Base-by-base conservation (phyloP, 2,888 invertebrate genomes). In the Tachina fera region DNA sequence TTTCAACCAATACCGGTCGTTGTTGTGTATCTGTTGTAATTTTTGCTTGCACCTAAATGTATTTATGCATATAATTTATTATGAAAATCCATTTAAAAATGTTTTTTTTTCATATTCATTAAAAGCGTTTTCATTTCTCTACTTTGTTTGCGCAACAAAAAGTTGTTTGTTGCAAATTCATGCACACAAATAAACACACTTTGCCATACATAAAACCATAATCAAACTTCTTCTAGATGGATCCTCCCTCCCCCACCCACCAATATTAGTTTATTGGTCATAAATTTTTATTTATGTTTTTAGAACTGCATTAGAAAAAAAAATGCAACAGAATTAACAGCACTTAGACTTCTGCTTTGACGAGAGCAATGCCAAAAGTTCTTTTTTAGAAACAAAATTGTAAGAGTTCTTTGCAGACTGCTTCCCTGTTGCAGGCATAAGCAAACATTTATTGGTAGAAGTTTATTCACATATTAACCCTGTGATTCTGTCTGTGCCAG, bases 41-140 rank as follows among this genome's bases (percentile, higher is more conserved):
- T 49, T 47, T 53, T 39, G 13, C 43, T 43, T 22, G 56, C 45
- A 31, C 47, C 31, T 31, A 19, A 14, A 74, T 61, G 14, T 16
- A 63, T 39, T 65, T 58, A 39, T 60, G 10, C 41, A 74, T 53
- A 75, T 78, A 78, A 82, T 82, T 85, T 85, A 82, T 85, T 85
- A 70, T 85, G 78, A 75, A 85, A 82, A 75, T 85, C 82, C 85
- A 85, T 85, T 85, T 82, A 81, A 81, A 68, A 58, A 9, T 47
- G n/a, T 47, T 71, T 75, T 58, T 60, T 70, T 71, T 43, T 63
- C 11, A 31, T 45, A 71, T 80, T 84, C n/a, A 68, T 72, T 71
- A 71, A 83, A 83, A 60, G 56, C 58, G 58, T 19, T 83, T 77
- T 71, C 19, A 39, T 49, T 76, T 22, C 71, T 65, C 63, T 61